Evolutionary conservation across 2,888 invertebrate genomes (phyloP).

Genomic region (Deilephila porcellus): DNA sequence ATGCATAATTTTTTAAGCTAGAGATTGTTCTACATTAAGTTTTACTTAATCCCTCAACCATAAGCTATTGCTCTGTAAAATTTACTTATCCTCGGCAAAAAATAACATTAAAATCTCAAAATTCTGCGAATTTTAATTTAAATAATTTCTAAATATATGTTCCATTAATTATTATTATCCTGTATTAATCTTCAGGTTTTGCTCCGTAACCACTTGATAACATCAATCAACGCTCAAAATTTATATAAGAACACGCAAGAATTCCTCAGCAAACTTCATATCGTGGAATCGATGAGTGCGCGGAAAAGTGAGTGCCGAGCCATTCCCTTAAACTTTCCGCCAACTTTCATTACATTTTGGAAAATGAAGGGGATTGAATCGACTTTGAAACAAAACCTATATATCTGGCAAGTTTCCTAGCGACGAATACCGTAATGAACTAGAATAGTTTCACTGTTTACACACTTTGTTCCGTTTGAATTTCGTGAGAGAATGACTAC

Average conservation of each 20-base stretch:
- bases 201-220: neutral
- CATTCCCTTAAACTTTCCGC: constrained; percentile 39
- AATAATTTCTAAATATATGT: too few relatives aligned
- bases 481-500: neutral
- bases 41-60: too few relatives aligned
- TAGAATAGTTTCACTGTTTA: constrained; percentile 24
- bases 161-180: too few relatives aligned
- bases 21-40: too few relatives aligned
- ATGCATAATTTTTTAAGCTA: too few relatives aligned
- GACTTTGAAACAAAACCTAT: constrained; percentile 73
- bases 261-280: constrained; percentile 46
- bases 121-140: too few relatives aligned
- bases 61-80: too few relatives aligned
- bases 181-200: too few relatives aligned
- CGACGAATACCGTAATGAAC: constrained; percentile 33
- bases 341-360: constrained; percentile 47
- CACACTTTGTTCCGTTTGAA: constrained; percentile 40
- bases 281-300: constrained; percentile 46
- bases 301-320: constrained; percentile 44
- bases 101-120: too few relatives aligned
- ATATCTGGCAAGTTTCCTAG: constrained; percentile 60
- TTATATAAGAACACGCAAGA: constrained; percentile 38
- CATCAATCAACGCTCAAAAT: neutral
- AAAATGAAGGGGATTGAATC: constrained; percentile 58
- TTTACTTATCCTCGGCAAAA: too few relatives aligned